Conservation (phyloP, 37 sponge, comb jelly and placozoan species). For the Spongia lamella region DNA sequence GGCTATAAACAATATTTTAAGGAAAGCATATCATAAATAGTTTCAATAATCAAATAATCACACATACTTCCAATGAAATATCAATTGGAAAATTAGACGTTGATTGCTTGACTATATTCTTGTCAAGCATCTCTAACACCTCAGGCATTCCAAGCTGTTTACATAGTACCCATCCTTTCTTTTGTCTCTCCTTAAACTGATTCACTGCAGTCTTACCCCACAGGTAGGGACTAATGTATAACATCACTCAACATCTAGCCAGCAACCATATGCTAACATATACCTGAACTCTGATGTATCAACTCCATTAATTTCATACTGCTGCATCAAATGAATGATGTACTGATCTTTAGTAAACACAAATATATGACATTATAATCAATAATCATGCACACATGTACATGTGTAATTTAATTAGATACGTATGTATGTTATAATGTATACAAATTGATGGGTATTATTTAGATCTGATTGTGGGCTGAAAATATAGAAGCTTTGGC, state of each 20-base stretch:
- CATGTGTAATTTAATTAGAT: no score
- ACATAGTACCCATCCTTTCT: conserved; percentile 65
- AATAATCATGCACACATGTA: not conserved
- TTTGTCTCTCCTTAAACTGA: conserved; percentile 26
- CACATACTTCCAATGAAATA: conserved; percentile 11
- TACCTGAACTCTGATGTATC: no score
- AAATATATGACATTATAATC: not conserved
- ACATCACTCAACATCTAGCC: not conserved
- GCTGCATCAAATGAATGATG: conserved; percentile 45
- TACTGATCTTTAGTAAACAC: conserved; percentile 45
- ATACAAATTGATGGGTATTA: no score
- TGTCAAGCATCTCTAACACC: conserved; percentile 31
- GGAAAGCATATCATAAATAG: not conserved
- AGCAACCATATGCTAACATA: no score
- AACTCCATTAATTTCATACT: conserved; percentile 56
- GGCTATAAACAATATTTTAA: conserved; percentile 58
- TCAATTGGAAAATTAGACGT: conserved; percentile 21
- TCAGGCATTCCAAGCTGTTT: conserved; percentile 38
- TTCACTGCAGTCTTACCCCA: conserved; percentile 64
- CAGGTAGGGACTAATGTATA: conserved; percentile 32
- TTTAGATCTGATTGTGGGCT: not conserved
- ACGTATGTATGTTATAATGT: no score
- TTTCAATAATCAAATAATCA: not conserved
- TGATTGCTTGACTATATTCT: conserved; percentile 21
- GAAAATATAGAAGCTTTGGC: not conserved